A percentile compares a stretch with the other conserved stretches of the same genome.
Conservation (phyloP, 2,797 vertebrate species). For the Lemur catta region DNA sequence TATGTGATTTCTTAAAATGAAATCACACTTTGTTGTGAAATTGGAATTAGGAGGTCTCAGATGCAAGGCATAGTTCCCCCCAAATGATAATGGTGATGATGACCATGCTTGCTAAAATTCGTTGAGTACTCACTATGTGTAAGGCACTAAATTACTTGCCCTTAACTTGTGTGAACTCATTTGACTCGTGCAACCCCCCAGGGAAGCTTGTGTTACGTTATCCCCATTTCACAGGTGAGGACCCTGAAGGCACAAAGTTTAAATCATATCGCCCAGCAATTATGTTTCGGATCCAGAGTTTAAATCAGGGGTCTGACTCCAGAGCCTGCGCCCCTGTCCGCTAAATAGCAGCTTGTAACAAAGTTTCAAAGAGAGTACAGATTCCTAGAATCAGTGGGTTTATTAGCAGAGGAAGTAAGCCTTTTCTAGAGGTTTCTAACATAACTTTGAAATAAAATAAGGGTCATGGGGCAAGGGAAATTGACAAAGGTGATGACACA, state of each 20-base stretch:
- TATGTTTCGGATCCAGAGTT: background rate
- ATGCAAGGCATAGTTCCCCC: background rate
- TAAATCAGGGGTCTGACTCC: background rate
- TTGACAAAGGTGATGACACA: constrained; percentile 53
- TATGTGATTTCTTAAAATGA: background rate
- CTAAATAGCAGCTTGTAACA: background rate
- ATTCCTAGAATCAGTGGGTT: background rate
- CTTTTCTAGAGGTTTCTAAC: background rate
- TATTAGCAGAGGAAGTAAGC: background rate
- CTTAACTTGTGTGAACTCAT: background rate
- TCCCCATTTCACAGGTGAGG: background rate
- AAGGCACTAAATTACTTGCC: background rate
- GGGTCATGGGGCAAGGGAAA: constrained; percentile 29
- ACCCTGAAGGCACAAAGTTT: background rate
- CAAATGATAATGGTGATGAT: background rate
- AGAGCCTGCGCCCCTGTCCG: background rate
- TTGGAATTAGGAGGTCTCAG: background rate
- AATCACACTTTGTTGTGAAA: background rate
- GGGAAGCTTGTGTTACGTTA: background rate
- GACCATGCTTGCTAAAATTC: background rate
- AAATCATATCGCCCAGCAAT: background rate
- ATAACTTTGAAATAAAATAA: constrained; percentile 56
- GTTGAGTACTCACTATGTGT: background rate
- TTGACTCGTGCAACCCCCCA: background rate
- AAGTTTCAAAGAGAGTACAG: background rate